phyloP scores from a whole-genome alignment of 2,797 vertebrate species.

The Schizothorax lantsangensis region DNA sequence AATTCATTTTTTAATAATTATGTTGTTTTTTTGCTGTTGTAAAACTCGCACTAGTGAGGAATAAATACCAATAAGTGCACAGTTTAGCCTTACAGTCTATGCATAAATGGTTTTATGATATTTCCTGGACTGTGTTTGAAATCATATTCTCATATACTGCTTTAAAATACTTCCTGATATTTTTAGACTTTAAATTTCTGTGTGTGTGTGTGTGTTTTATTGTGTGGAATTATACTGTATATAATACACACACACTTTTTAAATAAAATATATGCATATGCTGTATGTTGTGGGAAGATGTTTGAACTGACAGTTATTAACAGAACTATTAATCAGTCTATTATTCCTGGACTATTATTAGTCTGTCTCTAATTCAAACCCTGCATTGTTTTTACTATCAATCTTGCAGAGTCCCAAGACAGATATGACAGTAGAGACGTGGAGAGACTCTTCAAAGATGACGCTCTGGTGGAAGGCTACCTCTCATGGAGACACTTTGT shows the following conservation, averaged over 20 bases:
- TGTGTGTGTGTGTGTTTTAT: background rate
- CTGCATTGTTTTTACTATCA: background rate
- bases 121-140: background rate
- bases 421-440: conserved; percentile 94
- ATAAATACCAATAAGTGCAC: background rate
- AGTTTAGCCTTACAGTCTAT: background rate
- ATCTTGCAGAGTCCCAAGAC: conserved; percentile 78
- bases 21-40: background rate
- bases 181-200: background rate
- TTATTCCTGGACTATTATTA: background rate
- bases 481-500: conserved; percentile 86
- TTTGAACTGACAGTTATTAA: background rate
- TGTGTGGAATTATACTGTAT: background rate
- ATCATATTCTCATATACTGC: background rate
- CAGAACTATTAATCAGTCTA: background rate
- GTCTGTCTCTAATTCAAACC: background rate
- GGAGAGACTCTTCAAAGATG: conserved; percentile 88
- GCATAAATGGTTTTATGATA: background rate
- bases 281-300: background rate
- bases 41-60: background rate
- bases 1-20: background rate
- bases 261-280: background rate
- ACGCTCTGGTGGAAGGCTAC: conserved; percentile 85
- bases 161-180: background rate
- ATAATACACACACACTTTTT: too few relatives aligned